phyloP scores from a whole-genome alignment of 2,113 vertebrate species.

The Scomber japonicus region DNA sequence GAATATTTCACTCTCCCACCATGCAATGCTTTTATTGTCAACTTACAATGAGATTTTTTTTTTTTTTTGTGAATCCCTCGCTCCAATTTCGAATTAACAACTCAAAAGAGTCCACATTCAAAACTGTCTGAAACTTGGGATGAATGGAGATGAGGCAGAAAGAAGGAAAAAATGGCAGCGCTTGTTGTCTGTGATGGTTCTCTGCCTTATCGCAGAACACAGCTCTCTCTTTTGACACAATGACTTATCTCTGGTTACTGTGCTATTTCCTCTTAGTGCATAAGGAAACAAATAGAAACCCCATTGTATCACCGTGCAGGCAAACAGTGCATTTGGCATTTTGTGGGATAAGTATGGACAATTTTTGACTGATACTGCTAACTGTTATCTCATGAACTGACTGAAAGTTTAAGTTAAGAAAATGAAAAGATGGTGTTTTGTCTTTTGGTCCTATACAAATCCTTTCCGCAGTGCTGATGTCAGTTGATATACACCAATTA shows the following conservation, averaged over 20 bases:
- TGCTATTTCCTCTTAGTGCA: slow-evolving; percentile 47
- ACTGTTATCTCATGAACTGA: background rate
- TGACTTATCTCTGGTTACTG: slow-evolving; percentile 55
- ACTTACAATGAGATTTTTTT: slow-evolving; percentile 43
- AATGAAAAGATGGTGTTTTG: background rate
- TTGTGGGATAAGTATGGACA: slow-evolving; percentile 1
- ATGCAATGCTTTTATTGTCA: slow-evolving; percentile 53
- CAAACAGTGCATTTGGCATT: background rate
- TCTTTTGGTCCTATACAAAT: background rate
- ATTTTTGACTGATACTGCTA: slow-evolving; percentile 7
- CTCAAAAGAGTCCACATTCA: slow-evolving; percentile 52
- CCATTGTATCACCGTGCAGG: background rate
- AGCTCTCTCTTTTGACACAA: slow-evolving; percentile 65
- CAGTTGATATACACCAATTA: too few species aligned
- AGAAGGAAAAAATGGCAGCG: slow-evolving; percentile 20
- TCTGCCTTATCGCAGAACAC: slow-evolving; percentile 70
- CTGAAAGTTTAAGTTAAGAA: background rate
- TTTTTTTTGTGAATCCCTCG: slow-evolving; percentile 39
- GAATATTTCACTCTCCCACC: slow-evolving; percentile 54
- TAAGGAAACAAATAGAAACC: slow-evolving; percentile 24
- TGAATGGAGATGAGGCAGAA: slow-evolving; percentile 40
- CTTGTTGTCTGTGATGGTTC: slow-evolving; percentile 32
- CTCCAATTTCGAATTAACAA: slow-evolving; percentile 56
- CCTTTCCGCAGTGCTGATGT: background rate
- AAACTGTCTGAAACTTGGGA: slow-evolving; percentile 36